Evolutionary conservation across 1,140 invertebrate species (phyloP).

Genomic region (Aphaenogaster floridana): DNA sequence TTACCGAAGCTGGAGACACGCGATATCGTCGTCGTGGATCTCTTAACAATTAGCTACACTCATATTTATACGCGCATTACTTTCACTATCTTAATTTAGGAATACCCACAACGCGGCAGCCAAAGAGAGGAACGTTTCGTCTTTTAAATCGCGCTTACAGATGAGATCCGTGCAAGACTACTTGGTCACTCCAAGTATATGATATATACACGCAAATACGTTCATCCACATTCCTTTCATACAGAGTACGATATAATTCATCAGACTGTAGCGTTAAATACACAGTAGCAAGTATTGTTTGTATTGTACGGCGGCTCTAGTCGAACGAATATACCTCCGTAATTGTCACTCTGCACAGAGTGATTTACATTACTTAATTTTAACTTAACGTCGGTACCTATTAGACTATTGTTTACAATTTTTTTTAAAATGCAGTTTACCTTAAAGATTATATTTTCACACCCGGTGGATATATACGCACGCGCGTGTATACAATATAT

Average conservation of each 20-base stretch:
- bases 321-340: slow-evolving; percentile 85
- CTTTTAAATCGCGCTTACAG: slow-evolving; percentile 22
- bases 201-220: background rate
- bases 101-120: slow-evolving; percentile 28
- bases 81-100: slow-evolving; percentile 30
- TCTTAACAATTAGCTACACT: background rate
- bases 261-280: slow-evolving; percentile 34
- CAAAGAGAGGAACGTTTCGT: slow-evolving; percentile 33
- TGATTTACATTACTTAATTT: slow-evolving; percentile 83
- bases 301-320: slow-evolving; percentile 84
- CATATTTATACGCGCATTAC: background rate
- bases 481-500: slow-evolving; percentile 29
- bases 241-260: slow-evolving; percentile 24
- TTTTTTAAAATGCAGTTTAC: slow-evolving; percentile 76
- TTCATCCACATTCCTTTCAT: slow-evolving; percentile 27
- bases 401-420: slow-evolving; percentile 79
- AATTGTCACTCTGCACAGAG: slow-evolving; percentile 67
- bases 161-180: slow-evolving; percentile 30
- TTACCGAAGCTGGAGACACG: background rate
- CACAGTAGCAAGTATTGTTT: slow-evolving; percentile 78
- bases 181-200: background rate
- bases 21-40: background rate
- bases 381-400: slow-evolving; percentile 85
- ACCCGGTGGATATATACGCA: slow-evolving; percentile 38
- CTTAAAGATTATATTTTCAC: slow-evolving; percentile 76